Percentiles rank a stretch among this genome's conserved stretches.
These are phyloP conservation scores for Candidula unifasciata DNA, from an alignment of 2,888 invertebrate genomes.

Conservation along the genomic window DNA sequence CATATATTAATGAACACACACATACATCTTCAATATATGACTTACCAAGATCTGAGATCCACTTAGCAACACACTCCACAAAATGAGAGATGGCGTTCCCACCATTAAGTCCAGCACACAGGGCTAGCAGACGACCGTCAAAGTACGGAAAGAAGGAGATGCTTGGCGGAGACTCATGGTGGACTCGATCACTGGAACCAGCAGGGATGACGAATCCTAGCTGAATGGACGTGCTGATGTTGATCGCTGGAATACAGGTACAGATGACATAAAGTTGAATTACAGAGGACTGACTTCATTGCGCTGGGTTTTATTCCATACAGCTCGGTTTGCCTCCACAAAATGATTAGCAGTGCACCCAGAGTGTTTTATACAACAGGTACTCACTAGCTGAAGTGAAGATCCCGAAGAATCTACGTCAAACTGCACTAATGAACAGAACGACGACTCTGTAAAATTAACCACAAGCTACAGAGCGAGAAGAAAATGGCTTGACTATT, in stretches of 20 bases:
- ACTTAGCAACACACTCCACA: slow-evolving; percentile 87
- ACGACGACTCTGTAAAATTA: too few relatives aligned
- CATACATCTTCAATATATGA: neutral
- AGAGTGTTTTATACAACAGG: too few relatives aligned
- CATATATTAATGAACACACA: too few relatives aligned
- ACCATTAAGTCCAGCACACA: slow-evolving; percentile 91
- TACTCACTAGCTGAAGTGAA: too few relatives aligned
- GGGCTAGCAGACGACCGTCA: slow-evolving; percentile 83
- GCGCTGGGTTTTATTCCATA: too few relatives aligned
- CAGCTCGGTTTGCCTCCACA: too few relatives aligned
- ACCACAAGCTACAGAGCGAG: too few relatives aligned
- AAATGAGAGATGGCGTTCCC: slow-evolving; percentile 89
- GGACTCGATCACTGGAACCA: slow-evolving; percentile 57
- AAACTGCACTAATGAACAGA: too few relatives aligned
- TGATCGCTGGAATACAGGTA: slow-evolving; percentile 82
- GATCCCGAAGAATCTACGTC: too few relatives aligned
- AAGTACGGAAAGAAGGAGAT: slow-evolving; percentile 85
- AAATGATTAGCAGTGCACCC: too few relatives aligned
- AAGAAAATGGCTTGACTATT: too few relatives aligned
- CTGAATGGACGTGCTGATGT: slow-evolving; percentile 92
- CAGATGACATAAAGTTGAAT: slow-evolving; percentile 48
- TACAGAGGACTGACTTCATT: too few relatives aligned
- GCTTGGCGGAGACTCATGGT: slow-evolving; percentile 72
- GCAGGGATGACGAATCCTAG: slow-evolving; percentile 81
- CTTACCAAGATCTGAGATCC: slow-evolving; percentile 84